A percentile compares a stretch with the other conserved stretches of the same genome.
Conservation (phyloP, 2,113 vertebrate genomes). For the Anoplopoma fimbria region DNA sequence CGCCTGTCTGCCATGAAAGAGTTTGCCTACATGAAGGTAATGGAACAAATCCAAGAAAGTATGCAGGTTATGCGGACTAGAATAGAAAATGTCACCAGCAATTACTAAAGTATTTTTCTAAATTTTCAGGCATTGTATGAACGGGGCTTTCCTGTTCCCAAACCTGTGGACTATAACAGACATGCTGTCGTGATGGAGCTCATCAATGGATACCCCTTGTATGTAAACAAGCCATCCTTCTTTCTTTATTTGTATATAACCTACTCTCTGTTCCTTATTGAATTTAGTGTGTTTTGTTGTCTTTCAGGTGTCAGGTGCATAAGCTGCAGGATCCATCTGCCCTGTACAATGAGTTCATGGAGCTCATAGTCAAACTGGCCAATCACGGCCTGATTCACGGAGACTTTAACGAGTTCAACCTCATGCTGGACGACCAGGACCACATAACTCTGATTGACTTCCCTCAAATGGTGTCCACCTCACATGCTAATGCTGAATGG, state of each 20-base stretch:
- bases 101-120: neutral
- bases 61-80: neutral
- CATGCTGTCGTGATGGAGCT: constrained; percentile 98
- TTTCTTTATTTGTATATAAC: neutral
- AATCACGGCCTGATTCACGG: constrained; percentile 97
- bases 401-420: constrained; percentile 99
- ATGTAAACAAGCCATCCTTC: constrained; percentile 73
- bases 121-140: constrained; percentile 90
- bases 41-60: neutral
- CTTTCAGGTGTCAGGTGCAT: constrained; percentile 90
- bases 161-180: constrained; percentile 95
- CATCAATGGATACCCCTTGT: constrained; percentile 95
- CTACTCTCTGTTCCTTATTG: neutral
- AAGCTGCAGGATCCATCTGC: constrained; percentile 90
- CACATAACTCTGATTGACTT: constrained; percentile 97
- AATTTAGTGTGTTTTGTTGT: constrained; percentile 9
- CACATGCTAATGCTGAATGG: constrained; percentile 96
- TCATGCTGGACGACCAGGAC: constrained; percentile 93
- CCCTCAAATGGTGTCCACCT: constrained; percentile 98
- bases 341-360: constrained; percentile 95
- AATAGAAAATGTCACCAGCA: neutral
- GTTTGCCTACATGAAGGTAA: constrained; percentile 99
- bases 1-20: constrained; percentile 98
- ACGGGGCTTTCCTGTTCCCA: constrained; percentile 94
- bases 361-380: constrained; percentile 94